A percentile compares a stretch with the other conserved stretches of the same genome.
phyloP scores from a whole-genome alignment of 37 sponge, comb jelly and placozoan species.

The Chondrilla cf. caribensis region DNA sequence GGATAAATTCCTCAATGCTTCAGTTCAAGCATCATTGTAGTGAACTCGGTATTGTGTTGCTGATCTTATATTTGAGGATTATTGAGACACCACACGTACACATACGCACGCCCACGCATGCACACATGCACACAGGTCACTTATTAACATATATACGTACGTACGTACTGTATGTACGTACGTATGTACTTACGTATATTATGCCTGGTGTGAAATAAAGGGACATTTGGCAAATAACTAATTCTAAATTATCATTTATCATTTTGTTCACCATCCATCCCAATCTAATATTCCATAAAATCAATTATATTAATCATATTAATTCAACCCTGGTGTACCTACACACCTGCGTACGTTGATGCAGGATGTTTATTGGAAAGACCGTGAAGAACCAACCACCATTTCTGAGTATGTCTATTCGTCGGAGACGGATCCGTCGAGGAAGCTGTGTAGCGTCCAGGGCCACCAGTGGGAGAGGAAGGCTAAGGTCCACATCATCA shows the following conservation, averaged over 20 bases:
- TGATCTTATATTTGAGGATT: neutral
- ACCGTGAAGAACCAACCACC: neutral
- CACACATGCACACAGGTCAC: conserved; percentile 18
- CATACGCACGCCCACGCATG: conserved; percentile 29
- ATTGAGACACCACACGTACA: neutral
- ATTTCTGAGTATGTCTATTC: conserved; percentile 58
- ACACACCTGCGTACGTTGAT: too few relatives aligned
- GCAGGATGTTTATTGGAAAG: neutral
- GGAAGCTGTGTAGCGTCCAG: neutral
- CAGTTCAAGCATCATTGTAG: too few relatives aligned
- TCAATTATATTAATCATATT: neutral
- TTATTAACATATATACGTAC: too few relatives aligned
- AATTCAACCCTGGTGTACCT: neutral
- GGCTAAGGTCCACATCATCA: conserved; percentile 43
- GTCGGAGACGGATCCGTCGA: neutral
- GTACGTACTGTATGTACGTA: too few relatives aligned
- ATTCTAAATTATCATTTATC: neutral
- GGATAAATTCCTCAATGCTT: too few relatives aligned
- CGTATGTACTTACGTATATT: too few relatives aligned
- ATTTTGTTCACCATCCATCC: neutral
- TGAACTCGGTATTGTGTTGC: too few relatives aligned
- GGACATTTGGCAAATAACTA: too few relatives aligned
- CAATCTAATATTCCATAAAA: neutral
- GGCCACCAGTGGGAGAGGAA: conserved; percentile 50
- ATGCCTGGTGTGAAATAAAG: too few relatives aligned